Evolutionary conservation across 1,140 invertebrate genomes (phyloP).

Genomic region (Cydia amplana): DNA sequence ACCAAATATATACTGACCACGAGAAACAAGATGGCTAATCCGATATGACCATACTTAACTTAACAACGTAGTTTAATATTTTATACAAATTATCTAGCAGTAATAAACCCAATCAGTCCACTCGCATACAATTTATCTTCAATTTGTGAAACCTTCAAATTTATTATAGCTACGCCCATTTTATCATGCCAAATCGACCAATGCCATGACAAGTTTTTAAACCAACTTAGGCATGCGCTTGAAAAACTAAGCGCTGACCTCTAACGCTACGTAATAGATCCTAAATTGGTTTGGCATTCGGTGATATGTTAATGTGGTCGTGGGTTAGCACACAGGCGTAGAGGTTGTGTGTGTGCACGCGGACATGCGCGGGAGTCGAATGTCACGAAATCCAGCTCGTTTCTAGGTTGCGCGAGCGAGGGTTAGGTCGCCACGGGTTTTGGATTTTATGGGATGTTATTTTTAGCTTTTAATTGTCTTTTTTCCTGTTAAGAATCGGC

Average conservation of each 20-base stretch:
- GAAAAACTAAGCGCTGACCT: slow-evolving; percentile 40
- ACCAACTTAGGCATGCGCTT: slow-evolving; percentile 43
- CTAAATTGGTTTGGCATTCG: slow-evolving; percentile 23
- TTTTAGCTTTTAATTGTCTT: background rate
- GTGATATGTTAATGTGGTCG: slow-evolving; percentile 34
- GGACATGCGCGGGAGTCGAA: slow-evolving; percentile 53
- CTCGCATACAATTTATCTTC: slow-evolving; percentile 10
- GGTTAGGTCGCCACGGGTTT: slow-evolving; percentile 48
- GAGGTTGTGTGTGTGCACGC: slow-evolving; percentile 48
- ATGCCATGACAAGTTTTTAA: slow-evolving; percentile 64
- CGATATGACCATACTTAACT: background rate
- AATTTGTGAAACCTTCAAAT: slow-evolving; percentile 54
- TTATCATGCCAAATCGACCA: slow-evolving; percentile 72
- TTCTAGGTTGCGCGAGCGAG: slow-evolving; percentile 76
- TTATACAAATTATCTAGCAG: background rate
- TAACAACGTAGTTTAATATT: background rate
- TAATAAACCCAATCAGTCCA: slow-evolving; percentile 12
- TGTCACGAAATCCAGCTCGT: slow-evolving; percentile 75
- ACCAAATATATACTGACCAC: too few species aligned
- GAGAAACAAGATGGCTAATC: background rate
- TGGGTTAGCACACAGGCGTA: slow-evolving; percentile 50
- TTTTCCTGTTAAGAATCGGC: too few species aligned
- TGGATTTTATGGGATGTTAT: background rate
- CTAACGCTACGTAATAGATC: slow-evolving; percentile 4
- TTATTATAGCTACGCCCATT: slow-evolving; percentile 68